phyloP scores from a whole-genome alignment of 2,888 invertebrate species.

The Eilema caniola region DNA sequence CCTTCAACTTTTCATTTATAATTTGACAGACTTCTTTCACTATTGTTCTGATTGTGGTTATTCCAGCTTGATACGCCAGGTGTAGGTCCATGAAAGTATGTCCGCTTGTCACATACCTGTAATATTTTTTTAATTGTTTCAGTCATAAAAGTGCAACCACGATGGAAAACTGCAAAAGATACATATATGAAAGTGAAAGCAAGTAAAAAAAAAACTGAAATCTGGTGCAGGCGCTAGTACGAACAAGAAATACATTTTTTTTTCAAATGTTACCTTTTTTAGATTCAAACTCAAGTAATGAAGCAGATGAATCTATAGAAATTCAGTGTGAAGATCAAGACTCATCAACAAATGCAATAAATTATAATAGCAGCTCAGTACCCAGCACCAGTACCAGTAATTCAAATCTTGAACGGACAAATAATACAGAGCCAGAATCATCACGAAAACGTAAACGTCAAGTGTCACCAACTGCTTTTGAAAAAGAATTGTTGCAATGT shows the following conservation, averaged over 20 bases:
- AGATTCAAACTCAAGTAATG: no score
- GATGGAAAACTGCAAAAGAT: slow-evolving; percentile 31
- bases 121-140: no score
- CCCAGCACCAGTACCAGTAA: slow-evolving; percentile 19
- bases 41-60: slow-evolving; percentile 48
- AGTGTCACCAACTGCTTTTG: slow-evolving; percentile 42
- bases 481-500: slow-evolving; percentile 43
- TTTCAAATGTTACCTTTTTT: no score
- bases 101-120: slow-evolving; percentile 46
- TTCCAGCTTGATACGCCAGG: slow-evolving; percentile 48
- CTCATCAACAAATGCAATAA: neutral
- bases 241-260: no score
- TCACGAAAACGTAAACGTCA: slow-evolving; percentile 43
- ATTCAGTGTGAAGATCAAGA: no score
- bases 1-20: slow-evolving; percentile 47
- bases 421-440: slow-evolving; percentile 38
- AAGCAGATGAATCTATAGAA: no score
- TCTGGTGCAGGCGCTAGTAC: slow-evolving; percentile 42
- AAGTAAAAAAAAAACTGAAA: no score
- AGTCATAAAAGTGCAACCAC: slow-evolving; percentile 42
- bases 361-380: slow-evolving; percentile 13
- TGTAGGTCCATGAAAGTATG: slow-evolving; percentile 46
- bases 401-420: slow-evolving; percentile 31
- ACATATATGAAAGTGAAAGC: slow-evolving; percentile 29
- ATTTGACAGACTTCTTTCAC: slow-evolving; percentile 50